These are phyloP conservation scores for Dryomyza anilis DNA, from an alignment of 2,888 invertebrate species.

Conservation along the genomic window DNA sequence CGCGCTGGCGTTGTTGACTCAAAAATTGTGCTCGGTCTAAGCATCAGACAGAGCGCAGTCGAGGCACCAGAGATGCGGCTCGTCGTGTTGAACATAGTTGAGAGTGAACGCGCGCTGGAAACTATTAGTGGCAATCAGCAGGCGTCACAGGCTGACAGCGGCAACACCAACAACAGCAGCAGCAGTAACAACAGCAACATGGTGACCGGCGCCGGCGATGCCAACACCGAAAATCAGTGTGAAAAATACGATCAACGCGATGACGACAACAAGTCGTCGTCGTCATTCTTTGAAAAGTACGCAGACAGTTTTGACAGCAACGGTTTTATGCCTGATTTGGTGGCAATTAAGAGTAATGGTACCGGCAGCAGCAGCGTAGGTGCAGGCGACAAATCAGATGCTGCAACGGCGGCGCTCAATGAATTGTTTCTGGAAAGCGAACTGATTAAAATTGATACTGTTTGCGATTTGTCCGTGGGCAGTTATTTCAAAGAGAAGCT, in stretches of 20 bases:
- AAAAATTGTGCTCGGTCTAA: constrained; percentile 53
- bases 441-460: constrained; percentile 27
- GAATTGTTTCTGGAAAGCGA: constrained; percentile 43
- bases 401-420: constrained; percentile 23
- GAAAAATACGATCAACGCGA: constrained; percentile 42
- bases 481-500: constrained; percentile 45
- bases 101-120: constrained; percentile 46
- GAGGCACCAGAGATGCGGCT: constrained; percentile 47
- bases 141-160: no score
- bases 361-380: constrained; percentile 38
- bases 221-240: constrained; percentile 39
- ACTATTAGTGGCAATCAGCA: constrained; percentile 31
- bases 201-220: constrained; percentile 39
- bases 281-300: constrained; percentile 52
- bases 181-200: constrained; percentile 1
- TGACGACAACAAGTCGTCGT: constrained; percentile 47
- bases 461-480: constrained; percentile 44
- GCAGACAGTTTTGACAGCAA: constrained; percentile 57
- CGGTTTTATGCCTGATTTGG: constrained; percentile 51
- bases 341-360: constrained; percentile 40
- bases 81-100: constrained; percentile 53
- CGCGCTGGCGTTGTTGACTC: constrained; percentile 54
- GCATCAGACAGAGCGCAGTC: constrained; percentile 49
- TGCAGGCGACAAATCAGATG: constrained; percentile 40
- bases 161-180: constrained; percentile 12